These are phyloP conservation scores for Mormyrus proboscirostris DNA, from an alignment of 2,797 vertebrate species.

Conservation along the genomic window DNA sequence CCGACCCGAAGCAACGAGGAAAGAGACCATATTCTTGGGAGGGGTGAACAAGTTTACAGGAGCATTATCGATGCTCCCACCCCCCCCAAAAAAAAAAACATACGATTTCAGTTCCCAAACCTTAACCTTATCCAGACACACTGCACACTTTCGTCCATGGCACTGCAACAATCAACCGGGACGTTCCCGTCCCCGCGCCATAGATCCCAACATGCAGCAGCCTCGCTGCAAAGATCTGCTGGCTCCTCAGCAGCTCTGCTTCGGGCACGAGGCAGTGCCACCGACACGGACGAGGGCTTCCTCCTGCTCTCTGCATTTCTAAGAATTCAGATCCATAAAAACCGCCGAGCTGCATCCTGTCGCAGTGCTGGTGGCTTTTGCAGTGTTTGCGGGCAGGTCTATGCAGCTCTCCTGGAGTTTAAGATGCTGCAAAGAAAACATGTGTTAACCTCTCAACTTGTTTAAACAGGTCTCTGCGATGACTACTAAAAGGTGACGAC, in stretches of 20 bases:
- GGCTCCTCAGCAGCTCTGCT: neutral
- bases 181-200: neutral
- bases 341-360: neutral
- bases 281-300: neutral
- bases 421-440: neutral
- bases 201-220: neutral
- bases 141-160: neutral
- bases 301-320: neutral
- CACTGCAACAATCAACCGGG: neutral
- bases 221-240: neutral
- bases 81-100: neutral
- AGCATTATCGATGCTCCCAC: neutral
- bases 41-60: neutral
- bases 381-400: neutral
- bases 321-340: slow-evolving; percentile 1
- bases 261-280: neutral
- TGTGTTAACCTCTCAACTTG: neutral
- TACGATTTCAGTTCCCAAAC: neutral
- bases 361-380: neutral
- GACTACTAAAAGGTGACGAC: neutral
- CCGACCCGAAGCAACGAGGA: neutral
- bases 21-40: neutral
- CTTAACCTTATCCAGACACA: neutral
- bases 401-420: neutral
- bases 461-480: neutral